These are phyloP conservation scores for Epinephelus moara DNA, from an alignment of 2,113 vertebrate genomes.

Conservation along the genomic window DNA sequence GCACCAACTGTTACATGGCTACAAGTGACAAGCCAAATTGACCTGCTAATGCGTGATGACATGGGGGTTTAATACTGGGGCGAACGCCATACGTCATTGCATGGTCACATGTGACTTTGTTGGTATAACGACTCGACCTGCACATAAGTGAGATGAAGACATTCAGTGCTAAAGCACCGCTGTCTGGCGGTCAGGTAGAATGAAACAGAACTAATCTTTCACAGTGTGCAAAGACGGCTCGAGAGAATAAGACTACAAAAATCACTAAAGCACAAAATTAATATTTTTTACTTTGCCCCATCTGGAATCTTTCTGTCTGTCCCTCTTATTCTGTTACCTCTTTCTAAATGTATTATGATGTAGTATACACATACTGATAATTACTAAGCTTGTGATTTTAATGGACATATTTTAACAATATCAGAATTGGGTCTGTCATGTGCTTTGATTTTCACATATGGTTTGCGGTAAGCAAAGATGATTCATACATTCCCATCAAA, in stretches of 20 bases:
- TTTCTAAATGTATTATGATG: not conserved
- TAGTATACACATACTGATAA: not conserved
- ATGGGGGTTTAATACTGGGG: too few species aligned
- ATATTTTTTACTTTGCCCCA: not conserved
- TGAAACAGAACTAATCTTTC: not conserved
- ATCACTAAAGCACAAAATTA: not conserved
- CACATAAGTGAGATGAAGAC: too few species aligned
- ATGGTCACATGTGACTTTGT: too few species aligned
- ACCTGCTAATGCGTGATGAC: too few species aligned
- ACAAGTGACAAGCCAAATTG: too few species aligned
- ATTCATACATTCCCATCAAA: constrained; percentile 12
- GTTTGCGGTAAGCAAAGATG: not conserved
- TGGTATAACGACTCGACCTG: too few species aligned
- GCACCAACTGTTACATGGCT: too few species aligned
- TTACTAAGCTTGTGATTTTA: not conserved
- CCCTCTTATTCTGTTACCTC: not conserved
- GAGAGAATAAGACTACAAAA: not conserved
- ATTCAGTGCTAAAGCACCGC: too few species aligned
- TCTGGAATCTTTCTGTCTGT: not conserved
- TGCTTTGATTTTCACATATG: not conserved
- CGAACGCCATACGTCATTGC: too few species aligned
- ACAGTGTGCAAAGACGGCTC: not conserved
- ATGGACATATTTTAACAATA: constrained; percentile 7
- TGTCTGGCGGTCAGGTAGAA: not conserved
- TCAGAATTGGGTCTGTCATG: not conserved